Conservation (phyloP, 2,113 vertebrate species). For the Pelvicachromis taeniatus region DNA sequence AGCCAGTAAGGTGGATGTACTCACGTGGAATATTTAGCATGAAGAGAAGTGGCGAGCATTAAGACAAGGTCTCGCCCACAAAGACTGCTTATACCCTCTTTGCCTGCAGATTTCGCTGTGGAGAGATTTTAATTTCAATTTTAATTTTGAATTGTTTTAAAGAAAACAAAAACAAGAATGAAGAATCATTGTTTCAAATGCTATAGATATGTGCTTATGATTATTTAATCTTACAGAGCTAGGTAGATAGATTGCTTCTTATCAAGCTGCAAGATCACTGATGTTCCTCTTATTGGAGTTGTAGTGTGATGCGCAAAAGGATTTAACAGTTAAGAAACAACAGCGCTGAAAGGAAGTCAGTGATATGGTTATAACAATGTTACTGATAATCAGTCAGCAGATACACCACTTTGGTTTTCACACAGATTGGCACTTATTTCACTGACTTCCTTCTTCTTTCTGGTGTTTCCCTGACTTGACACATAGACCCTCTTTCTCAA, state of each 20-base stretch:
- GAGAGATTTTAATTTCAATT: not conserved
- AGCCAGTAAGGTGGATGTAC: not conserved
- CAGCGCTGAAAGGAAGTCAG: not conserved
- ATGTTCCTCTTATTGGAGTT: not conserved
- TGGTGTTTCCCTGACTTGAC: not conserved
- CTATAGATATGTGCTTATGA: not conserved
- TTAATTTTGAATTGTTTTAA: not conserved
- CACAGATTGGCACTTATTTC: not conserved
- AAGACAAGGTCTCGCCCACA: not conserved
- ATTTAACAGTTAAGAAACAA: not conserved
- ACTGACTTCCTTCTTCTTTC: not conserved
- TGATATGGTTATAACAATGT: not conserved
- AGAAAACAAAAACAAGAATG: no score
- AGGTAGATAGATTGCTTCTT: not conserved
- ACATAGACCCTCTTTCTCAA: not conserved
- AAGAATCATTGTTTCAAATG: not conserved
- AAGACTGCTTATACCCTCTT: not conserved
- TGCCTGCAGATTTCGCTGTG: not conserved
- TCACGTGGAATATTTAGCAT: not conserved
- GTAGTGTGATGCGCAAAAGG: not conserved
- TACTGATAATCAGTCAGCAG: not conserved
- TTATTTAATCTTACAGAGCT: not conserved
- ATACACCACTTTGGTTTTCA: not conserved
- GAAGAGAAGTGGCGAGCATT: not conserved
- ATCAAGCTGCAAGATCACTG: not conserved